Evolutionary conservation across 2,888 invertebrate genomes (phyloP).

Genomic region (Blera fallax): DNA sequence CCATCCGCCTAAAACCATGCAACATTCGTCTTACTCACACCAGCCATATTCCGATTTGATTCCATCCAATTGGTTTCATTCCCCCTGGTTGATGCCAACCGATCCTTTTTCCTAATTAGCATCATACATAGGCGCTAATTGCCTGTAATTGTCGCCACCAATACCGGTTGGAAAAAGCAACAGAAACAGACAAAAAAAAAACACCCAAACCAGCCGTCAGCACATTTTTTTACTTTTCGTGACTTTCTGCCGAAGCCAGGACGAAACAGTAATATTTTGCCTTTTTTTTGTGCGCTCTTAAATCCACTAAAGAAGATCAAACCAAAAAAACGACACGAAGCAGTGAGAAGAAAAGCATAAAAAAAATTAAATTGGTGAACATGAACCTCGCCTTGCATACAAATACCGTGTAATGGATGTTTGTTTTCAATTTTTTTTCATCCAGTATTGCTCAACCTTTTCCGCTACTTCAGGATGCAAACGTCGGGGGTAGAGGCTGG

Average conservation of each 20-base stretch:
- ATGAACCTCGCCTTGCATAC: slow-evolving; percentile 39
- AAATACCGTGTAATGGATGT: slow-evolving; percentile 57
- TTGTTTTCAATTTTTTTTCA: slow-evolving; percentile 48
- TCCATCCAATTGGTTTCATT: background rate
- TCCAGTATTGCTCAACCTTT: background rate
- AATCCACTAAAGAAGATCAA: slow-evolving; percentile 16
- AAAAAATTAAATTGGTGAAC: slow-evolving; percentile 1
- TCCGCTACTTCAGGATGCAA: background rate
- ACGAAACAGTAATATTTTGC: background rate
- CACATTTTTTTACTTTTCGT: background rate
- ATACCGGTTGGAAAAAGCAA: slow-evolving; percentile 1
- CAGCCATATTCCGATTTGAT: background rate
- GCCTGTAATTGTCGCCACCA: slow-evolving; percentile 60
- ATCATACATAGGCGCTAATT: slow-evolving; percentile 53
- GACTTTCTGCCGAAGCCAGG: background rate
- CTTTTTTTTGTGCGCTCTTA: slow-evolving; percentile 13
- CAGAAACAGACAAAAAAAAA: background rate
- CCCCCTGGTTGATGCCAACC: background rate
- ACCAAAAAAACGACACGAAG: slow-evolving; percentile 22
- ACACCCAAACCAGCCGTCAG: background rate
- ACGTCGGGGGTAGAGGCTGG: background rate
- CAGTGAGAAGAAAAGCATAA: background rate
- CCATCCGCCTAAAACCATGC: slow-evolving; percentile 15
- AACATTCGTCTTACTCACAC: background rate
- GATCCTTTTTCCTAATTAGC: slow-evolving; percentile 41